phyloP scores from a whole-genome alignment of 2,888 invertebrate species.

The Mechanitis mazaeus region DNA sequence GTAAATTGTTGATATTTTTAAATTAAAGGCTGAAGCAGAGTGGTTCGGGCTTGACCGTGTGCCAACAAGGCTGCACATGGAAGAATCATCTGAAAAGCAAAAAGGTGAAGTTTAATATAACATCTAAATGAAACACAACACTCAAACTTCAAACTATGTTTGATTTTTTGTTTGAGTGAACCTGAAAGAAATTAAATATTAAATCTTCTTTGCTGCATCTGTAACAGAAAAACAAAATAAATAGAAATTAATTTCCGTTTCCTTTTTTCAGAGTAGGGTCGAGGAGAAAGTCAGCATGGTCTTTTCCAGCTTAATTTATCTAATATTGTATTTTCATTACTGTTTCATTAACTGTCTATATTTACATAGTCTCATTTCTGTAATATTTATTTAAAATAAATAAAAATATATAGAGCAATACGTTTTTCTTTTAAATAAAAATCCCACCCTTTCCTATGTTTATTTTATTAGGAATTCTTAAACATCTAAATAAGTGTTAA shows the following conservation, averaged over 20 bases:
- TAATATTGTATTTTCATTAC: constrained; percentile 30
- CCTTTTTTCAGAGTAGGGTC: constrained; percentile 63
- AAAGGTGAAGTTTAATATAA: constrained; percentile 67
- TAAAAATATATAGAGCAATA: constrained; percentile 39
- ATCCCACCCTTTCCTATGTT: constrained; percentile 56
- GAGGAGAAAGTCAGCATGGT: constrained; percentile 39
- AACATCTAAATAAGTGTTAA: constrained; percentile 11
- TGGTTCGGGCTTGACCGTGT: constrained; percentile 81
- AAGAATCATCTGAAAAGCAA: constrained; percentile 75
- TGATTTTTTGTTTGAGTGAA: constrained; percentile 51
- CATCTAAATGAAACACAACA: constrained; percentile 51
- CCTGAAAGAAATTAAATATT: constrained; percentile 60
- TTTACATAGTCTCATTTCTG: constrained; percentile 43
- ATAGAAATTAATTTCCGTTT: constrained; percentile 57
- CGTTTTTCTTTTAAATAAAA: constrained; percentile 52
- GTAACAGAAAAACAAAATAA: constrained; percentile 71
- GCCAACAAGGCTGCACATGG: constrained; percentile 78
- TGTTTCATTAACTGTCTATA: constrained; percentile 39
- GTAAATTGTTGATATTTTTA: constrained; percentile 62
- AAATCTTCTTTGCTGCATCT: constrained; percentile 68
- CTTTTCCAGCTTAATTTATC: constrained; percentile 21
- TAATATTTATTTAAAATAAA: constrained; percentile 46
- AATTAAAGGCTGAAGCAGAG: constrained; percentile 77
- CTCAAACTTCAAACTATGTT: constrained; percentile 55
- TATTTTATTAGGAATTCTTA: constrained; percentile 53